Evolutionary conservation across 2,113 vertebrate genomes (phyloP), one percentile per base, ranked within the genome.

Genomic region (Rhadina sibilatrix): DNA sequence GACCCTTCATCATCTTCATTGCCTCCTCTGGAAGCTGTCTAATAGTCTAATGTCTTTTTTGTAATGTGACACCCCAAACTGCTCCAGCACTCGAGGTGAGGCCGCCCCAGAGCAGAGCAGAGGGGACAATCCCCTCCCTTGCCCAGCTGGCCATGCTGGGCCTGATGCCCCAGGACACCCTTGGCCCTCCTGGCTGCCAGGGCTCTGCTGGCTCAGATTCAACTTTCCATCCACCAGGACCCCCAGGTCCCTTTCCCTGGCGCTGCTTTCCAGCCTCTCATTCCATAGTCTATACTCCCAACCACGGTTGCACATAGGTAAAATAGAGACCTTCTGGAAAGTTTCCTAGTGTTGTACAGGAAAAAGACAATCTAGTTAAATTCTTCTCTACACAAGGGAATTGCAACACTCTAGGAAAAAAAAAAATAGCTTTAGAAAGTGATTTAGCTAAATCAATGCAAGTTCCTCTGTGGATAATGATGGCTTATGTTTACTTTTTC

Each of bases 111-210:
- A 1, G 25, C 57, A 71, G 65, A 0, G 0, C 63, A 77, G 38
- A 69, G 57, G 0, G 49, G 21, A 37, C 44, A 74, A 33, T 57
- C 42, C 25, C 64, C 52, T 59, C 77, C 40, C 52, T 65, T 22
- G 12, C 15, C 27, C 0, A 0, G 31, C 50, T 59, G 59, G 37
- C 0, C 1, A 7, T 81, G 52, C 44, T 50, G 19, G 2, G 0
- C 22, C 77, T 24, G 59, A 20, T 81, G 27, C 0, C 37, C 59
- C 22, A 59, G 76, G 59, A 38, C 33, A 50, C 0, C 0, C 14
- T 10, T 31, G 63, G 9, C 69, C 46, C 38, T 68, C 53, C 61
- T 68, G 77, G 38, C 69, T 60, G 68, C n/a, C 69, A 46, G 61
- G 28, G 38, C 46, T 6, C 69, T 38, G 87, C 60, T 75, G 61